These are phyloP conservation scores for Peromyscus eremicus DNA, from an alignment of 2,797 vertebrate genomes.

Conservation along the genomic window DNA sequence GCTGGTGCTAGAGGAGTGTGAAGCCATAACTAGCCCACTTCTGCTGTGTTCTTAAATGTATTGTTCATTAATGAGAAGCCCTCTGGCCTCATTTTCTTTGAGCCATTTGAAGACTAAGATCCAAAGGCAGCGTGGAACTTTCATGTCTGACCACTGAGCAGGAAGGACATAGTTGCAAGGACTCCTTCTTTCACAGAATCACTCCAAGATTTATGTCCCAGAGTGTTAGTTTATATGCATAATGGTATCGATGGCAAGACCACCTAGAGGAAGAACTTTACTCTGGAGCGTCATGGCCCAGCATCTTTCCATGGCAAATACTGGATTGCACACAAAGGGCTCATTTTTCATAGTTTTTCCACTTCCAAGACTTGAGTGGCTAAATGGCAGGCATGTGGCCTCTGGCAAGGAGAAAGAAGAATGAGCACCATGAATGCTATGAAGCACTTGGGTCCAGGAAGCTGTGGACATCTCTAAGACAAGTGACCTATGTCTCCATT, in stretches of 20 bases:
- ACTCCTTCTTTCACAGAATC: constrained; percentile 93
- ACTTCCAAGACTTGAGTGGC: constrained; percentile 91
- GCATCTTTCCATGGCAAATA: constrained; percentile 91
- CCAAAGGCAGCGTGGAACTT: constrained; percentile 91
- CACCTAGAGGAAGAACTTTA: constrained; percentile 70
- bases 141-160: constrained; percentile 92
- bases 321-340: constrained; percentile 90
- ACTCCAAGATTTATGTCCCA: constrained; percentile 94
- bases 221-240: constrained; percentile 95
- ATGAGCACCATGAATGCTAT: constrained; percentile 79
- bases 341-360: background rate
- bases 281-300: background rate
- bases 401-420: constrained; percentile 89
- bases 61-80: rapidly evolving
- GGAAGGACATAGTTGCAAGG: constrained; percentile 90
- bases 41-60: constrained; percentile 89
- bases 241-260: constrained; percentile 94
- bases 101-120: background rate
- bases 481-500: constrained; percentile 54
- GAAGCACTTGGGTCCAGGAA: constrained; percentile 87
- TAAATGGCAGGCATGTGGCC: constrained; percentile 88
- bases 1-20: background rate
- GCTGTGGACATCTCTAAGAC: constrained; percentile 83
- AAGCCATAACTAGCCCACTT: background rate
- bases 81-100: constrained; percentile 88